These are phyloP conservation scores for Meda fulgida DNA, from an alignment of 2,797 vertebrate species.

Conservation along the genomic window DNA sequence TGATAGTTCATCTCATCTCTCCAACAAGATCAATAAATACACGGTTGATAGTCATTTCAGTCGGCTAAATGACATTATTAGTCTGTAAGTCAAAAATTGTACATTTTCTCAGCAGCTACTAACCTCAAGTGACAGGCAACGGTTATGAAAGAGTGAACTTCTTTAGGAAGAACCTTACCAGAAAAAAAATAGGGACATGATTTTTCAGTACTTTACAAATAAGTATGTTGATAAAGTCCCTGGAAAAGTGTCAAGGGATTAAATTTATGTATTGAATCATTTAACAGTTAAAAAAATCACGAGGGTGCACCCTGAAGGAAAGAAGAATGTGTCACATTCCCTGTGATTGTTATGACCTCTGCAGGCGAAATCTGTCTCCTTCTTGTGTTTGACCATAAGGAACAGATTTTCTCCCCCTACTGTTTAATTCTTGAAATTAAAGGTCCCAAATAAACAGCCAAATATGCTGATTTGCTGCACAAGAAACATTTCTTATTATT, in stretches of 20 bases:
- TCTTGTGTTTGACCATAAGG: neutral
- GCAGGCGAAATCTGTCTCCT: neutral
- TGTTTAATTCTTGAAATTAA: neutral
- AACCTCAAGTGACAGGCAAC: constrained; percentile 40
- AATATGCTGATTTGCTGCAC: neutral
- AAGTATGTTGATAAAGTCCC: neutral
- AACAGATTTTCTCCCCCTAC: neutral
- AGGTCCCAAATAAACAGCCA: neutral
- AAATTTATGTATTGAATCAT: neutral
- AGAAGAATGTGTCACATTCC: neutral
- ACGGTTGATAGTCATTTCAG: constrained; percentile 52
- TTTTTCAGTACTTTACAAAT: constrained; percentile 21
- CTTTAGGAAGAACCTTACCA: constrained; percentile 22
- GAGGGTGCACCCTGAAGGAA: neutral
- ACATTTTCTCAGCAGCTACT: constrained; percentile 47
- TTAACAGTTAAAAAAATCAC: neutral
- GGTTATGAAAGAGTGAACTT: constrained; percentile 46
- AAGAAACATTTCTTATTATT: neutral
- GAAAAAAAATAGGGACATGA: neutral
- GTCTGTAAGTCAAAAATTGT: constrained; percentile 55
- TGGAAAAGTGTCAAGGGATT: neutral
- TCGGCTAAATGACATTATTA: constrained; percentile 54
- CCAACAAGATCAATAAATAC: constrained; percentile 62
- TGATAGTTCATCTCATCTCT: constrained; percentile 56
- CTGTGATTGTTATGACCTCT: neutral